Base-by-base conservation (phyloP, 2,888 invertebrate genomes). In the Liposcelis brunnea region DNA sequence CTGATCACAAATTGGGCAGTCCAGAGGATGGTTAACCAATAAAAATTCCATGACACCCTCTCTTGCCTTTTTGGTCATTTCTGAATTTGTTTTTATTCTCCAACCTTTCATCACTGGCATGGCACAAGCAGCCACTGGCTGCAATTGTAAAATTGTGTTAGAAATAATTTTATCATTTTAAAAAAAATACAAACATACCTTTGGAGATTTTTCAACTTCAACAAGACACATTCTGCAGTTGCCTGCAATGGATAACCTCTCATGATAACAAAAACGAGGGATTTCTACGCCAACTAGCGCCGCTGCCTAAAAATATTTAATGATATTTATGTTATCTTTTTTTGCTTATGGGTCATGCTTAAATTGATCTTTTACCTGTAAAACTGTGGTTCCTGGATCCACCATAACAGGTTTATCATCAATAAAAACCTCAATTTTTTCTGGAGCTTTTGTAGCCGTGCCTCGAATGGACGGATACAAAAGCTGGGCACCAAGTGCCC, bases 91-190 rank as follows among this genome's bases (percentile, higher is more conserved):
- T 64, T 97, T 97, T 15, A 99, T 79, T 52, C 85, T 76, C 98
- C 90, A 91, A n/a, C 97, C 98, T 65, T 97, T 97, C 95, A 98
- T 94, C 0, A 99, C 97, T 0, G 98, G 98, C 97, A 98, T 98
- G 11, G 98, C 98, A 64, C 98, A 98, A 1, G 97, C 94, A 7
- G 98, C 98, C 0, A 94, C 87, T 0, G 97, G 97, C 71, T 77
- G 56, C 40, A 56, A 53, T n/a, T n/a, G n/a, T 46, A 15, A 48
- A 31, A 43, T 43, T 42, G 40, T 2, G 32, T 45, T 11, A 43
- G 4, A 40, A 5, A 26, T 21, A 19, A 31, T 35, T 33, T 32
- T 5, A 34, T 33, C 16, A 32, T 32, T 26, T 26, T 26, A 26
- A 26, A 8, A 26, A 26, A 26, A 26, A 6, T 26, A 26, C 8